Base-by-base conservation (phyloP, 2,797 vertebrate species). In the Etheostoma perlongum region DNA sequence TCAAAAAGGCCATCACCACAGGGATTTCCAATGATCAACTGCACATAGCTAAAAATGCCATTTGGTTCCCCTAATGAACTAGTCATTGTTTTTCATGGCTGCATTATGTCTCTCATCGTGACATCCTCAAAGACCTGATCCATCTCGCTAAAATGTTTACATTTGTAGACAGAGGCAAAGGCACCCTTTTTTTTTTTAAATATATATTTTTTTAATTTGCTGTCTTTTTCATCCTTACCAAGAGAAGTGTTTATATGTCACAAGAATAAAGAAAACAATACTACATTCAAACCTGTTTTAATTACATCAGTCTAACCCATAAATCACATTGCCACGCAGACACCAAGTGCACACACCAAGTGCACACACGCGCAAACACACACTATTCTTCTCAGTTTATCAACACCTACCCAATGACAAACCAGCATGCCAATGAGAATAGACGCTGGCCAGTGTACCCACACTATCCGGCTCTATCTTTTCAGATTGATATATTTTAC, bases 51-150 rank as follows among this genome's bases (percentile, higher is more conserved):
- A 76, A 91, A 93, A 92, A 87, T 76, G 80, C 52, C 68, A 55
- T 77, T 88, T 16, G 40, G 87, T 91, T 92, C 40, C 61, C 27
- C 74, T 93, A 88, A 91, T 91, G 73, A 88, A 90, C 66, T 85
- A 68, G 62, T 72, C 13, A 48, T 89, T 83, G 76, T 88, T 90
- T 72, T 76, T 76, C 62, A 73, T 13, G 25, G 54, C 58, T 71
- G 52, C 58, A 63, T 71, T 65, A 64, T 74, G 76, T 81, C 79
- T 85, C 65, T 78, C 48, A 53, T 51, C 58, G 52, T 19, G 44
- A 61, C 63, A 66, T 57, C 27, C 64, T 68, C 63, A 13, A 10
- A 75, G 58, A 57, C 51, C 67, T 67, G 63, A 74, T 79, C 69
- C 52, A 54, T 78, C 52, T 49, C 2, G 2, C 48, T 36, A 27